These are phyloP conservation scores for Morelia viridis DNA, from an alignment of 2,797 vertebrate species.

Conservation along the genomic window DNA sequence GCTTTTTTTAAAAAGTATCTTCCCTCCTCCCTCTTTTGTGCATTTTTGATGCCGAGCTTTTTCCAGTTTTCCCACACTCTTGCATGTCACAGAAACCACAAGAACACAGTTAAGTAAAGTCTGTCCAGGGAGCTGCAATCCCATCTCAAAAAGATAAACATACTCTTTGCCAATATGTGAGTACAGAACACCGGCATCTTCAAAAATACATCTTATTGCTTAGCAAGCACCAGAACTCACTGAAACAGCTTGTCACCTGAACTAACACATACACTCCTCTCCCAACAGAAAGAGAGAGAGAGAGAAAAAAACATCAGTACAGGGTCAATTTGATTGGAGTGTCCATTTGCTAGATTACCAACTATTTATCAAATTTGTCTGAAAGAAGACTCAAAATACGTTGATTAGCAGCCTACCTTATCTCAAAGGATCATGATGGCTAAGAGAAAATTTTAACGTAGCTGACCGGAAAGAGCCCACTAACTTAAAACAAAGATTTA, in stretches of 20 bases:
- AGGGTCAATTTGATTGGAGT: conserved; percentile 31
- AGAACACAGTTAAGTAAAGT: conserved; percentile 90
- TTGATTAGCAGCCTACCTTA: neutral
- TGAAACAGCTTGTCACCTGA: conserved; percentile 49
- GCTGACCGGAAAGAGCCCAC: neutral
- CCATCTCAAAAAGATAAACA: conserved; percentile 88
- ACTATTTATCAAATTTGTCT: conserved; percentile 49
- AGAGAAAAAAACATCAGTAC: neutral
- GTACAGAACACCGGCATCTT: conserved; percentile 69
- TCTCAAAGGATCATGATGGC: neutral
- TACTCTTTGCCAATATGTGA: conserved; percentile 80
- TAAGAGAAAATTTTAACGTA: neutral
- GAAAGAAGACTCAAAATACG: neutral
- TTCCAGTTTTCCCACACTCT: conserved; percentile 99
- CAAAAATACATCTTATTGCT: conserved; percentile 53
- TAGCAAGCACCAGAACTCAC: conserved; percentile 40
- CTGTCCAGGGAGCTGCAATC: conserved; percentile 88
- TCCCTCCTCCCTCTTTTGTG: conserved; percentile 82
- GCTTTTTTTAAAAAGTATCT: conserved; percentile 66
- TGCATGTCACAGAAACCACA: conserved; percentile 94
- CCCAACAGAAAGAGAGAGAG: conserved; percentile 30
- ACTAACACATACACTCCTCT: conserved; percentile 32
- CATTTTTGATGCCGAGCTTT: conserved; percentile 88
- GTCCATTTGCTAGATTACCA: conserved; percentile 38
- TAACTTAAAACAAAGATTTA: neutral